These are phyloP conservation scores for Apoderus coryli DNA, from an alignment of 2,888 invertebrate genomes.

Conservation along the genomic window DNA sequence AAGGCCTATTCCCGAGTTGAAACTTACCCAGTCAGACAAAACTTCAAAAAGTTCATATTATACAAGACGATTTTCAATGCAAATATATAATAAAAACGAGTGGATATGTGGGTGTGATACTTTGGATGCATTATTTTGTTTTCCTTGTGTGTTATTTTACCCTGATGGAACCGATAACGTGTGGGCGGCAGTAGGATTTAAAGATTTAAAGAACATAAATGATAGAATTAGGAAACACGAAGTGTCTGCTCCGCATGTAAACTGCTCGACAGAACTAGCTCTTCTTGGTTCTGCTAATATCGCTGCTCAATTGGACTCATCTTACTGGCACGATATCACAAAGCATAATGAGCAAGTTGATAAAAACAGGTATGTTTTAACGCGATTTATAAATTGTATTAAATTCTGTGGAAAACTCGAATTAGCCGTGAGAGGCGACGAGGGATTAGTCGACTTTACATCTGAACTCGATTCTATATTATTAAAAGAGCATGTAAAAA, in stretches of 20 bases:
- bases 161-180: neutral
- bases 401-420: constrained; percentile 13
- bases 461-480: constrained; percentile 7
- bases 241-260: neutral
- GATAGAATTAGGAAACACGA: constrained; percentile 2
- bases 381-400: constrained; percentile 11
- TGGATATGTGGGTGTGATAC: constrained; percentile 3
- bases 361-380: constrained; percentile 12
- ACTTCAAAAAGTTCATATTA: too few relatives aligned
- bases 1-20: neutral
- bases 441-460: constrained; percentile 6
- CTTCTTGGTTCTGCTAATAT: constrained; percentile 10
- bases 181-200: constrained; percentile 1
- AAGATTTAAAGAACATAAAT: neutral
- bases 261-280: neutral
- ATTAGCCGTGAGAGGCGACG: constrained; percentile 10
- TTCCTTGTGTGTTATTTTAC: constrained; percentile 1
- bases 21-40: neutral
- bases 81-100: too few relatives aligned
- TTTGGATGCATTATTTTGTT: neutral
- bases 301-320: constrained; percentile 8
- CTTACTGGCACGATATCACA: constrained; percentile 9
- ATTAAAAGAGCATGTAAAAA: constrained; percentile 13
- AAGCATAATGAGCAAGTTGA: constrained; percentile 11
- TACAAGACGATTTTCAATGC: too few relatives aligned